Evolutionary conservation across 1,140 invertebrate genomes (phyloP), one percentile per base, ranked within the genome.

Genomic region (Drosophila ironensis): DNA sequence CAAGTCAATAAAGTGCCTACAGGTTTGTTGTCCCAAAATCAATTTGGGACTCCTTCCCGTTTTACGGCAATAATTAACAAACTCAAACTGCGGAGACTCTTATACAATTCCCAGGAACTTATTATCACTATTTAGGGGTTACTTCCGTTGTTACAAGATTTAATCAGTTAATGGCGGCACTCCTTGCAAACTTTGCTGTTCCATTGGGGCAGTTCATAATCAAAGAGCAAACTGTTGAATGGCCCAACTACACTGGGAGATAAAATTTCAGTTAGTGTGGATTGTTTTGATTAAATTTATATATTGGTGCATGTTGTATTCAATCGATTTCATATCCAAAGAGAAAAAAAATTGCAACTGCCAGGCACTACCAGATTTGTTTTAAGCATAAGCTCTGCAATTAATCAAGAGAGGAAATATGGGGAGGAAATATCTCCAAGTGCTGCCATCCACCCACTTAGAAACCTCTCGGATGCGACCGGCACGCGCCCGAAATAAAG

Each of bases 401-500:
- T n/a, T n/a, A n/a, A n/a, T n/a, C n/a, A n/a, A n/a, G n/a, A n/a
- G n/a, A 2, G 5, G 20, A 22, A 22, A 22, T 22, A 22, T 22
- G 20, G 2, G 20, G 2, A 22, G 2, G 5, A 12, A 52, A 33
- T 45, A 30, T 16, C 35, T 54, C 35, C 41, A 0, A 54, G 41
- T 60, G 51, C 25, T 19, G n/a, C 14, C 9, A 27, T 28, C 40
- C 30, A 25, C 25, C 59, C 30, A 47, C 30, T n/a, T 12, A 38
- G 53, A 45, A 61, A 46, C 60, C 56, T 17, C 30, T 61, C 19
- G 14, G 37, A 41, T 47, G 63, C 63, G 41, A 9, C 8, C 45
- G 73, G 69, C 72, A 82, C 77, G 77, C 78, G 68, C 50, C 56
- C 54, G 72, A 82, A 84, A 82, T 82, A 84, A 84, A 77, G 67